Percentiles rank a stretch among this genome's conserved stretches.
Conservation (phyloP, 2,888 invertebrate species). For the Oasisia sp. region DNA sequence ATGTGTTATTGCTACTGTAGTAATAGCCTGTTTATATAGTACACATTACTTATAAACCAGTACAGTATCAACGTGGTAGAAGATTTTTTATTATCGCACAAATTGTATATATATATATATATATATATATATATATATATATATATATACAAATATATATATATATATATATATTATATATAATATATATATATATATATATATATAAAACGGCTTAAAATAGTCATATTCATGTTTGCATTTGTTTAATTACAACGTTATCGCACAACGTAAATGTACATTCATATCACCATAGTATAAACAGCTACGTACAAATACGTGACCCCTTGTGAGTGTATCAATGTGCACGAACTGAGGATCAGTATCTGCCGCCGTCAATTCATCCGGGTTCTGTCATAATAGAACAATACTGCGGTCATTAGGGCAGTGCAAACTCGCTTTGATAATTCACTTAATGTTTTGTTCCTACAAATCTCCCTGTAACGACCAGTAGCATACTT, state of each 20-base stretch:
- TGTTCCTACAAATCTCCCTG: not conserved
- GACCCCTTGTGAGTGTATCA: constrained; percentile 53
- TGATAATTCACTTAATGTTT: not conserved
- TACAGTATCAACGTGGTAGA: not conserved
- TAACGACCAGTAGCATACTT: not conserved
- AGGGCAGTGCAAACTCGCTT: not conserved
- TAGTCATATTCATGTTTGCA: not conserved
- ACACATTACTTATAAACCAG: not conserved
- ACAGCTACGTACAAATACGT: constrained; percentile 50
- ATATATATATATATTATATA: too few species aligned
- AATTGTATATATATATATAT: too few species aligned
- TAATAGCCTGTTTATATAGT: not conserved
- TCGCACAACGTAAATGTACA: not conserved
- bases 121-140: too few species aligned
- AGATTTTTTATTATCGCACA: not conserved
- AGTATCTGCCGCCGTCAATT: constrained; percentile 48
- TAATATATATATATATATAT: too few species aligned
- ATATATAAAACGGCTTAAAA: too few species aligned
- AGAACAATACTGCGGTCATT: constrained; percentile 20
- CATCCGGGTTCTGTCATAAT: constrained; percentile 44
- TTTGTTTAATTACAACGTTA: not conserved
- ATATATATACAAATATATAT: too few species aligned
- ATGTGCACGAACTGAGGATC: constrained; percentile 52
- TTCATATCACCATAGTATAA: not conserved
- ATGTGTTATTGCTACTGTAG: not conserved